A percentile compares a stretch with the other conserved stretches of the same genome.
These are phyloP conservation scores for Pipistrellus pygmaeus DNA, from an alignment of 2,797 vertebrate species.

Conservation along the genomic window DNA sequence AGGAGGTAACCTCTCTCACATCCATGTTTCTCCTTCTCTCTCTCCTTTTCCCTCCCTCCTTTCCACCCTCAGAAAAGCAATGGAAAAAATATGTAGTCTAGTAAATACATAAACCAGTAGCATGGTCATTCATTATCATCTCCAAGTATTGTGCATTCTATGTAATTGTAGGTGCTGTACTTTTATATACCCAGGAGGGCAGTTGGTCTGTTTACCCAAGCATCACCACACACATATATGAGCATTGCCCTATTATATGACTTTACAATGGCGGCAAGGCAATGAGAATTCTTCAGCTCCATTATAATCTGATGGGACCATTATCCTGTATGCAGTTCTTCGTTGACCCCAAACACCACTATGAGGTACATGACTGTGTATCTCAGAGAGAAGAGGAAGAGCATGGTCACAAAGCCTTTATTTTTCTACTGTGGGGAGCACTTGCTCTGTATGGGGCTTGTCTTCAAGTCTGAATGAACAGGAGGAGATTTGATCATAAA, in stretches of 20 bases:
- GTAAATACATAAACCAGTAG: background rate
- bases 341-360: background rate
- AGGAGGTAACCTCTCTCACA: background rate
- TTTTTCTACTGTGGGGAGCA: background rate
- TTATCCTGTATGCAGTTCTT: background rate
- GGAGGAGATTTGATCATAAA: constrained; percentile 45
- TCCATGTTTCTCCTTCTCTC: background rate
- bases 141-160: background rate
- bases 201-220: too few relatives aligned
- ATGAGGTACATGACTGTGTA: background rate
- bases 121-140: background rate
- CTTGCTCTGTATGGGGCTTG: background rate
- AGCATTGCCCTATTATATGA: background rate
- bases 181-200: background rate
- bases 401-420: background rate
- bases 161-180: background rate
- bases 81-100: background rate
- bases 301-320: background rate
- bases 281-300: background rate
- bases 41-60: background rate
- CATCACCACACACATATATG: background rate
- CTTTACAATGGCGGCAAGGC: background rate
- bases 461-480: constrained; percentile 25
- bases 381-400: background rate
- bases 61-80: background rate